Evolutionary conservation across 2,888 invertebrate genomes (phyloP).

Genomic region (Dryobotodes eremita): DNA sequence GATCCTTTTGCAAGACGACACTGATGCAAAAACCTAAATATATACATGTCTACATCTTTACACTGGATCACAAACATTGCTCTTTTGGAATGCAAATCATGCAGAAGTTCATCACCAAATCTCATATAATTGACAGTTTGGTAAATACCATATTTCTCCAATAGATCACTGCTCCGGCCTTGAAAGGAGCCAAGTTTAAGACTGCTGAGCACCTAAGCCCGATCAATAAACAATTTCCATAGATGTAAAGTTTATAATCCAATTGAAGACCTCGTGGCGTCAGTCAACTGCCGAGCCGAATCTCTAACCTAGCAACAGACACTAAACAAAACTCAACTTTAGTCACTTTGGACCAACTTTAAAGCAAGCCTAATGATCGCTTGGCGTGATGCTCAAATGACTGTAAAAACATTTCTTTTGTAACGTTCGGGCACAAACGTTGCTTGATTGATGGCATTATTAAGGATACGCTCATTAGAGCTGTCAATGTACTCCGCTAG

Average conservation of each 20-base stretch:
- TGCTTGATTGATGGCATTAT: conserved; percentile 55
- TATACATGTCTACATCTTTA: conserved; percentile 28
- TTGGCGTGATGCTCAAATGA: conserved; percentile 42
- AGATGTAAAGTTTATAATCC: neutral
- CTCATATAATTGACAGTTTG: neutral
- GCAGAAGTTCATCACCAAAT: neutral
- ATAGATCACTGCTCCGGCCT: neutral
- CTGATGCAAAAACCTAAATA: conserved; percentile 46
- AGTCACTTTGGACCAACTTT: conserved; percentile 18
- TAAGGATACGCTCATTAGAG: conserved; percentile 38
- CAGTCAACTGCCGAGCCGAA: neutral
- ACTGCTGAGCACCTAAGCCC: no score
- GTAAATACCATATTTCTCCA: neutral
- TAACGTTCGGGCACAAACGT: conserved; percentile 24
- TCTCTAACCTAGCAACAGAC: neutral
- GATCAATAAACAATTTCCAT: neutral
- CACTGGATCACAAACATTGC: conserved; percentile 12
- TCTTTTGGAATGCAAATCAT: neutral
- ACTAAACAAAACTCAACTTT: conserved; percentile 10
- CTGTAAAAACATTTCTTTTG: conserved; percentile 54
- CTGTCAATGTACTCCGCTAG: conserved; percentile 37
- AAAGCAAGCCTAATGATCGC: conserved; percentile 29
- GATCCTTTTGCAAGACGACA: conserved; percentile 25
- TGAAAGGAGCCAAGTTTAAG: neutral
- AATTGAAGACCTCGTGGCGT: neutral